Percentiles rank a stretch among this genome's conserved stretches.
These are phyloP conservation scores for Phaedon cochleariae DNA, from an alignment of 2,888 invertebrate genomes.

Conservation along the genomic window DNA sequence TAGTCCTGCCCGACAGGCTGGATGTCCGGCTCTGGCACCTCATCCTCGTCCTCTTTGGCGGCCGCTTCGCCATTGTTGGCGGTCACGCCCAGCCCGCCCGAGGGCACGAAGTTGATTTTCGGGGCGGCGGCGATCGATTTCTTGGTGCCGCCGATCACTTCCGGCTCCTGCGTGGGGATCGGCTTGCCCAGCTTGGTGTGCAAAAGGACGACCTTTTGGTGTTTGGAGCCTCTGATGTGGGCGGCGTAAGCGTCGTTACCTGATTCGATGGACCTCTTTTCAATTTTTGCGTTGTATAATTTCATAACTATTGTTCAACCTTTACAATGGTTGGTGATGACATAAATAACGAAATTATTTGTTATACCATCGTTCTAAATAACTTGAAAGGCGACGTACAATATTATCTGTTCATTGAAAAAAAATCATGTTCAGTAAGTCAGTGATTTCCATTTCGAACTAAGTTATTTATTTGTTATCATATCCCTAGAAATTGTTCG, in stretches of 20 bases:
- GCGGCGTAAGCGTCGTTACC: slow-evolving; percentile 98
- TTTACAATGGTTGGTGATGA: no score
- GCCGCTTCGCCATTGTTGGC: slow-evolving; percentile 59
- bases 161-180: slow-evolving; percentile 94
- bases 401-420: no score
- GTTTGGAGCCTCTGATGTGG: slow-evolving; percentile 97
- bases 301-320: no score
- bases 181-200: slow-evolving; percentile 98
- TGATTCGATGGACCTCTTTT: background rate
- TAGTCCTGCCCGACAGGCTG: slow-evolving; percentile 96
- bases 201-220: slow-evolving; percentile 96
- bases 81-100: slow-evolving; percentile 74
- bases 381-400: no score
- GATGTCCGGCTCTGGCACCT: slow-evolving; percentile 78
- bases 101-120: slow-evolving; percentile 86
- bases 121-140: slow-evolving; percentile 72
- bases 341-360: no score
- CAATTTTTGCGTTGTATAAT: no score
- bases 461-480: no score
- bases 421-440: no score
- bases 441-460: no score
- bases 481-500: no score
- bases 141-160: slow-evolving; percentile 73
- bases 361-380: no score
- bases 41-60: slow-evolving; percentile 65